phyloP scores from a whole-genome alignment of 2,113 vertebrate genomes.

The Gulo gulo region DNA sequence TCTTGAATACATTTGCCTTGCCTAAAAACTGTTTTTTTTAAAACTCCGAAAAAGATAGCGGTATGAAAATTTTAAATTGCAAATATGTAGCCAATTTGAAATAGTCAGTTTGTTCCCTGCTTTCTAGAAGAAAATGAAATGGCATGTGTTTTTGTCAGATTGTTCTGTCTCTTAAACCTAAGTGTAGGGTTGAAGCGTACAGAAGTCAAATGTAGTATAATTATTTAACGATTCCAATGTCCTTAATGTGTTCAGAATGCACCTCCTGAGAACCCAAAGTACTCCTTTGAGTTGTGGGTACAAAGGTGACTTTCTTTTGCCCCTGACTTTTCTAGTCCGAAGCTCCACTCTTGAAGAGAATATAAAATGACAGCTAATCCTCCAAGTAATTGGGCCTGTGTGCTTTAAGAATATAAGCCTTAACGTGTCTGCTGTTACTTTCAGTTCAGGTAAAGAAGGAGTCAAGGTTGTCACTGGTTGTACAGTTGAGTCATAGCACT shows the following conservation, averaged over 20 bases:
- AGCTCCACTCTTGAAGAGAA: slow-evolving; percentile 36
- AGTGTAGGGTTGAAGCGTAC: background rate
- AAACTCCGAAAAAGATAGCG: background rate
- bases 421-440: background rate
- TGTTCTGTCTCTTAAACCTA: background rate
- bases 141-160: background rate
- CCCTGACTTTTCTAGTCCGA: background rate
- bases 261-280: background rate
- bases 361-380: slow-evolving; percentile 33
- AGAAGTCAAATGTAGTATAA: background rate
- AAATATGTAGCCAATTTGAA: slow-evolving; percentile 9
- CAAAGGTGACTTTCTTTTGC: slow-evolving; percentile 13
- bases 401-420: slow-evolving; percentile 32
- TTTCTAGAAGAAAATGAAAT: background rate
- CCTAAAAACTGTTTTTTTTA: background rate
- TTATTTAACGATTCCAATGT: background rate
- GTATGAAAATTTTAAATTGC: background rate
- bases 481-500: background rate
- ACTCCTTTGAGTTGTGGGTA: background rate
- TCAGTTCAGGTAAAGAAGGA: background rate
- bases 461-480: background rate
- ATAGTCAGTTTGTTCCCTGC: background rate
- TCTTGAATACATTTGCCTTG: background rate
- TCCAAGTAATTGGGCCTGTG: background rate
- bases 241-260: accelerated